Conservation (phyloP, 2,797 vertebrate genomes). For the Sebastes vulpes region DNA sequence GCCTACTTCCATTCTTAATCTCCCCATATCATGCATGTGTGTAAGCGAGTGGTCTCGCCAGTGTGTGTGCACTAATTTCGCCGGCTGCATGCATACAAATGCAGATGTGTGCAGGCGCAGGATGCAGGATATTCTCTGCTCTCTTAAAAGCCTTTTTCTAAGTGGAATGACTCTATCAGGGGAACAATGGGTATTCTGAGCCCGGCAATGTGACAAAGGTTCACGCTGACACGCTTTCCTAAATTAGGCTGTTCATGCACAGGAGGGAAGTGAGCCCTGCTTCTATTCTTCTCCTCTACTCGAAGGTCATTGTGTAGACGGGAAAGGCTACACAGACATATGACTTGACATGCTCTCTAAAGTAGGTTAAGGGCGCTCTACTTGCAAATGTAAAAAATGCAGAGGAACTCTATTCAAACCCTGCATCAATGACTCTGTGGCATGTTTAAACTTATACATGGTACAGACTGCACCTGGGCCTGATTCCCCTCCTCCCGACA, state of each 20-base stretch:
- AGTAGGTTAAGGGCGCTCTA: constrained; percentile 81
- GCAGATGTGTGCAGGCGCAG: constrained; percentile 63
- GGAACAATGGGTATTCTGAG: constrained; percentile 84
- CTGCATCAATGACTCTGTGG: not conserved
- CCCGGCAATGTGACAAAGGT: constrained; percentile 79
- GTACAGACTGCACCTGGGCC: too few species aligned
- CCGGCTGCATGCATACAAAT: constrained; percentile 44
- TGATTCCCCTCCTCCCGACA: too few species aligned
- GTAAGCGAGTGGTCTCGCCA: constrained; percentile 9
- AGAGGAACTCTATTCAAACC: constrained; percentile 24
- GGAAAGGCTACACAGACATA: constrained; percentile 79
- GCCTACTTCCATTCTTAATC: constrained; percentile 81
- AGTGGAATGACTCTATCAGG: constrained; percentile 77
- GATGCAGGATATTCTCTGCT: constrained; percentile 63
- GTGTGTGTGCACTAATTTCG: constrained; percentile 10
- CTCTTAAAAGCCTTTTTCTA: constrained; percentile 58
- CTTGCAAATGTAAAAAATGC: constrained; percentile 44
- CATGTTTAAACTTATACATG: not conserved
- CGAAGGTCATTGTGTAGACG: constrained; percentile 82
- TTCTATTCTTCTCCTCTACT: constrained; percentile 79
- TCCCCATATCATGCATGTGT: constrained; percentile 51
- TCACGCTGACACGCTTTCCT: constrained; percentile 85
- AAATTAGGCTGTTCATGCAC: constrained; percentile 79
- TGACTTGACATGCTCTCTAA: constrained; percentile 80
- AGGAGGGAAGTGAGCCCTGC: constrained; percentile 77